A percentile compares a stretch with the other conserved stretches of the same genome.
Evolutionary conservation across 2,797 vertebrate species (phyloP).

Genomic region (Cyprinella venusta): DNA sequence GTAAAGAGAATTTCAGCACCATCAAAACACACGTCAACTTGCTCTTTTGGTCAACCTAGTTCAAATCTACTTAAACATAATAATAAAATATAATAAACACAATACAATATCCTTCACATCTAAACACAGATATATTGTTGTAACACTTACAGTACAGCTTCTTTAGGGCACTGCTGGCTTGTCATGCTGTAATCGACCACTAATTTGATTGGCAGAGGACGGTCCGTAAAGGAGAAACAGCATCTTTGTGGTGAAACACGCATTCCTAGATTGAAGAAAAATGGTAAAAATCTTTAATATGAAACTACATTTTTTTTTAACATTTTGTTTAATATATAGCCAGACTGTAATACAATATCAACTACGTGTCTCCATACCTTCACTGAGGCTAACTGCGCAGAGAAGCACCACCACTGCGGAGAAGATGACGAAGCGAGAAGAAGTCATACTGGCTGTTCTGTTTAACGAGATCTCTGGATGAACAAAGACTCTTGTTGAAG

Average conservation of each 20-base stretch:
- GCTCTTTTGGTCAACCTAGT: not conserved
- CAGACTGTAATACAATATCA: not conserved
- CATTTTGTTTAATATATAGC: not conserved
- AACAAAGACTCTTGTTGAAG: not conserved
- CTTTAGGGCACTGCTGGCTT: constrained; percentile 71
- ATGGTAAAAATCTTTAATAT: not conserved
- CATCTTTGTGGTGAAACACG: constrained; percentile 67
- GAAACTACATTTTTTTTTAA: not conserved
- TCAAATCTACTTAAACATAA: not conserved
- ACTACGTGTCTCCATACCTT: constrained; percentile 65
- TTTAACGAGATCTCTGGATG: not conserved
- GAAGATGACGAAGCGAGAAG: constrained; percentile 67
- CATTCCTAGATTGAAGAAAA: constrained; percentile 48
- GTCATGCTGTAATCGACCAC: constrained; percentile 67
- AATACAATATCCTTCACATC: not conserved
- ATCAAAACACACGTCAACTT: not conserved
- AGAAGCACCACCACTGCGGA: constrained; percentile 66
- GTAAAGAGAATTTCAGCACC: constrained; percentile 17
- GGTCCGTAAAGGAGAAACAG: constrained; percentile 66
- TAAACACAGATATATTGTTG: not conserved
- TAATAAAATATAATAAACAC: not conserved
- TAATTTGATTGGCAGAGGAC: constrained; percentile 3
- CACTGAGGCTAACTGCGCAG: constrained; percentile 62
- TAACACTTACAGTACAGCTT: constrained; percentile 71
- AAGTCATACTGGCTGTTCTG: constrained; percentile 63